These are phyloP conservation scores for Cistogaster globosa DNA, from an alignment of 2,888 invertebrate species.

Conservation along the genomic window DNA sequence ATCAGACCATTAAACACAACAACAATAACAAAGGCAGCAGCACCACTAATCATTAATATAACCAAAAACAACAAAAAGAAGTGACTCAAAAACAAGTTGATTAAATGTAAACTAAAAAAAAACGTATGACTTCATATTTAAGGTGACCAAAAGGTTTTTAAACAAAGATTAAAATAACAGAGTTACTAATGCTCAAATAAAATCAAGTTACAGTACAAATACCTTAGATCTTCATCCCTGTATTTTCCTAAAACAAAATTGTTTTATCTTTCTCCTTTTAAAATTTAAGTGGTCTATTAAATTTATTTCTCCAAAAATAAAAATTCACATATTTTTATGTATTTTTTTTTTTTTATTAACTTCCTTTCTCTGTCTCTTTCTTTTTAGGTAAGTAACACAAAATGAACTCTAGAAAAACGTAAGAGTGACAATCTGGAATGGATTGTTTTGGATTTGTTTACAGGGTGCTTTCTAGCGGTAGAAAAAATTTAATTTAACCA, in stretches of 20 bases:
- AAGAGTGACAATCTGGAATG: neutral
- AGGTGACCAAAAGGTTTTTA: conserved; percentile 36
- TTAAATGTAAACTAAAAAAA: neutral
- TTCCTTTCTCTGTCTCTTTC: conserved; percentile 25
- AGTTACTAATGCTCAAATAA: too few species aligned
- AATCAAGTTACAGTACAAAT: neutral
- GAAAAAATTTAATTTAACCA: too few species aligned
- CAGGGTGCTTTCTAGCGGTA: too few species aligned
- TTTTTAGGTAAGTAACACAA: conserved; percentile 54
- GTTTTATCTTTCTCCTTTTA: too few species aligned
- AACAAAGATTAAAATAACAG: neutral
- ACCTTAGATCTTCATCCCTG: neutral
- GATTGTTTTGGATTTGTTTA: too few species aligned
- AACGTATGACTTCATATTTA: conserved; percentile 29
- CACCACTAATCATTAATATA: neutral
- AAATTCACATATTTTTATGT: neutral
- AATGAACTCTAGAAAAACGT: neutral
- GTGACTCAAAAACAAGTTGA: neutral
- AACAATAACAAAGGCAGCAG: neutral
- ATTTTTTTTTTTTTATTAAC: neutral
- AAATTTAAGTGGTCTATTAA: too few species aligned
- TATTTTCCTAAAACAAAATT: neutral
- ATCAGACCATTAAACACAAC: conserved; percentile 51
- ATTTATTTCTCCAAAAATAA: too few species aligned
- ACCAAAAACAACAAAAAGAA: neutral